Conservation (phyloP, 2,888 invertebrate genomes). For the Acleris emargana region DNA sequence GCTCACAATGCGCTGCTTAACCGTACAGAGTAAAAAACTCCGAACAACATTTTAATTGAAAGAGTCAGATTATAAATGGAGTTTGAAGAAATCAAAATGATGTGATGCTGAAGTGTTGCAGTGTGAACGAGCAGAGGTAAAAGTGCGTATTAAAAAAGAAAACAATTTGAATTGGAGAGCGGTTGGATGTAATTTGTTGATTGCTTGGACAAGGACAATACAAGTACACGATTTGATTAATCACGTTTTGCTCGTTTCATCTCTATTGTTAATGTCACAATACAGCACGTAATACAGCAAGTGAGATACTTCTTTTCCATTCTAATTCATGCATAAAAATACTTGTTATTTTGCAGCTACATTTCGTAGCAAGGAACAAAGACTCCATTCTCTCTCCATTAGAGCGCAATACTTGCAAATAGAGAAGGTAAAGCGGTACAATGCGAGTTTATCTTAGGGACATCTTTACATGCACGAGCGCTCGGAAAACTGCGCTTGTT, state of each 20-base stretch:
- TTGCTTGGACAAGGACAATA: constrained; percentile 43
- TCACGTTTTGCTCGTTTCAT: no score
- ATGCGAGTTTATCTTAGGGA: constrained; percentile 33
- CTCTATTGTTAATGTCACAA: no score
- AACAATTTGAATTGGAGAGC: constrained; percentile 57
- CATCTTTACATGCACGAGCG: constrained; percentile 23
- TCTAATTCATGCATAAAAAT: no score
- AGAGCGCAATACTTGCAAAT: constrained; percentile 15
- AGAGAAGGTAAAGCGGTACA: constrained; percentile 21
- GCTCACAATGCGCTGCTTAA: constrained; percentile 42
- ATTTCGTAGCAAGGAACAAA: constrained; percentile 15
- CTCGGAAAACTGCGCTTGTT: constrained; percentile 28
- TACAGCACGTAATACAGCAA: no score
- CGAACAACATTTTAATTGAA: neutral
- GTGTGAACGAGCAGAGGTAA: constrained; percentile 45
- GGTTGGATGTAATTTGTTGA: constrained; percentile 57
- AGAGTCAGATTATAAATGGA: constrained; percentile 10
- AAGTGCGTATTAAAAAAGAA: constrained; percentile 57
- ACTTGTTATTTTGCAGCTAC: no score
- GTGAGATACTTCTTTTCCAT: no score
- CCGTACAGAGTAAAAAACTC: constrained; percentile 38
- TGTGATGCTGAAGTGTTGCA: constrained; percentile 42
- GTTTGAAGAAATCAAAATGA: neutral
- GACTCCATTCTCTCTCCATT: constrained; percentile 25
- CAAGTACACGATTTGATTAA: constrained; percentile 4